A percentile compares a stretch with the other conserved stretches of the same genome.
Evolutionary conservation across 1,140 invertebrate genomes (phyloP).

Genomic region (Drosophila pachea): DNA sequence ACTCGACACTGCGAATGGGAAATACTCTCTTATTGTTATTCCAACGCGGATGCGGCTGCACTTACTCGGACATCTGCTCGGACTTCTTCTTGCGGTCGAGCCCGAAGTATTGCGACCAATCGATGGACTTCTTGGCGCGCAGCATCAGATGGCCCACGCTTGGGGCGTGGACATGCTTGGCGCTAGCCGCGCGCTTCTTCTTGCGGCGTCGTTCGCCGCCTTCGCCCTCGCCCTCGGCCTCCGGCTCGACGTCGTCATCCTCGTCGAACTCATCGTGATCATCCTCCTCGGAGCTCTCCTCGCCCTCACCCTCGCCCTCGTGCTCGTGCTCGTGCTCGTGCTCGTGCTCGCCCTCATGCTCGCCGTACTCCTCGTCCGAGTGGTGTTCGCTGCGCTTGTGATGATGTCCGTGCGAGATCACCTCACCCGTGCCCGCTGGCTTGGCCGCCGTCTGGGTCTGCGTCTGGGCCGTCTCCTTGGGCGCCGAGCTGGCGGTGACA

Average conservation of each 20-base stretch:
- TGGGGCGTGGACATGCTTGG: slow-evolving; percentile 51
- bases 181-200: slow-evolving; percentile 61
- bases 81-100: slow-evolving; percentile 87
- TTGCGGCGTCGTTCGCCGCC: slow-evolving; percentile 76
- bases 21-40: background rate
- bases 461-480: slow-evolving; percentile 38
- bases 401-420: slow-evolving; percentile 60
- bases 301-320: slow-evolving; percentile 66
- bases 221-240: slow-evolving; percentile 74
- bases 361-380: slow-evolving; percentile 53
- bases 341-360: slow-evolving; percentile 75
- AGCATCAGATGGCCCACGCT: slow-evolving; percentile 58
- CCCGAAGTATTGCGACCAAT: slow-evolving; percentile 92
- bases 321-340: slow-evolving; percentile 49
- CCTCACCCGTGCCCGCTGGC: slow-evolving; percentile 35
- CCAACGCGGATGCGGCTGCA: background rate
- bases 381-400: slow-evolving; percentile 72
- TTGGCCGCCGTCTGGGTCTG: slow-evolving; percentile 21
- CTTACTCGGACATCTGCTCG: slow-evolving; percentile 46
- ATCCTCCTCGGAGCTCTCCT: slow-evolving; percentile 74
- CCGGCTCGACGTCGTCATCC: slow-evolving; percentile 63
- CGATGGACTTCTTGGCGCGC: slow-evolving; percentile 86
- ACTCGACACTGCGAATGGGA: slow-evolving; percentile 5
- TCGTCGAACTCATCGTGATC: slow-evolving; percentile 80
- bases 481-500: slow-evolving; percentile 33